Evolutionary conservation across 1,140 invertebrate genomes (phyloP).

Genomic region (Drosophila pallidifrons): DNA sequence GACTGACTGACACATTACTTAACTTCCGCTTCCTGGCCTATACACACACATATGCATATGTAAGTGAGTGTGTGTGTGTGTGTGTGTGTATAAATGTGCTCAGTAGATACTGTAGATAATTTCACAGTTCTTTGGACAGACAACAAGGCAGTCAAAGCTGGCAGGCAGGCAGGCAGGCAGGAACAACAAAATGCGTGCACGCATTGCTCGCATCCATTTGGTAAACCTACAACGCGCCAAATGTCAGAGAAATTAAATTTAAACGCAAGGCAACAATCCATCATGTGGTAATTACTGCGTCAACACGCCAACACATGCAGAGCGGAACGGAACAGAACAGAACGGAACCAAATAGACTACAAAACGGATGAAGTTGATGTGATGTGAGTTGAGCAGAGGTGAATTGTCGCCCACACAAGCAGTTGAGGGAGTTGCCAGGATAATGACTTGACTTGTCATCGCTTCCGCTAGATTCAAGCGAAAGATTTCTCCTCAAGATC

Average conservation of each 20-base stretch:
- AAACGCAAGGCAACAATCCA: slow-evolving; percentile 83
- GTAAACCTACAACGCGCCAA: slow-evolving; percentile 73
- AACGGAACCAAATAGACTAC: slow-evolving; percentile 3
- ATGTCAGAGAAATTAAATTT: slow-evolving; percentile 83
- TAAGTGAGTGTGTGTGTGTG: too few relatives aligned
- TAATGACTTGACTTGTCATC: slow-evolving; percentile 82
- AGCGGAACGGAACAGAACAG: slow-evolving; percentile 26
- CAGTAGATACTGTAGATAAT: slow-evolving; percentile 69
- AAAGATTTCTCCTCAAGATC: slow-evolving; percentile 61
- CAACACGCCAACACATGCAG: slow-evolving; percentile 75
- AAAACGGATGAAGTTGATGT: slow-evolving; percentile 13
- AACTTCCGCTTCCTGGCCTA: slow-evolving; percentile 77
- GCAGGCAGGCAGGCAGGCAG: too few relatives aligned
- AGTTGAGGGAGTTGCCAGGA: slow-evolving; percentile 40
- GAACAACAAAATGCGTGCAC: slow-evolving; percentile 57
- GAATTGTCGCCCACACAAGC: slow-evolving; percentile 42
- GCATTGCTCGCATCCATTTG: slow-evolving; percentile 79
- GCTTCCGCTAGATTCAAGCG: slow-evolving; percentile 70
- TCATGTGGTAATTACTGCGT: slow-evolving; percentile 83
- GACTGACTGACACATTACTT: slow-evolving; percentile 80
- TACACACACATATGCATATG: slow-evolving; percentile 28
- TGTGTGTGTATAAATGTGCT: slow-evolving; percentile 1
- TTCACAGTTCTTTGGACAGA: slow-evolving; percentile 78
- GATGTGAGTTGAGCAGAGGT: not conserved
- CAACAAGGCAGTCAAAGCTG: slow-evolving; percentile 14